Base-by-base conservation (phyloP, 2,797 vertebrate genomes). In the Silurus aristotelis region DNA sequence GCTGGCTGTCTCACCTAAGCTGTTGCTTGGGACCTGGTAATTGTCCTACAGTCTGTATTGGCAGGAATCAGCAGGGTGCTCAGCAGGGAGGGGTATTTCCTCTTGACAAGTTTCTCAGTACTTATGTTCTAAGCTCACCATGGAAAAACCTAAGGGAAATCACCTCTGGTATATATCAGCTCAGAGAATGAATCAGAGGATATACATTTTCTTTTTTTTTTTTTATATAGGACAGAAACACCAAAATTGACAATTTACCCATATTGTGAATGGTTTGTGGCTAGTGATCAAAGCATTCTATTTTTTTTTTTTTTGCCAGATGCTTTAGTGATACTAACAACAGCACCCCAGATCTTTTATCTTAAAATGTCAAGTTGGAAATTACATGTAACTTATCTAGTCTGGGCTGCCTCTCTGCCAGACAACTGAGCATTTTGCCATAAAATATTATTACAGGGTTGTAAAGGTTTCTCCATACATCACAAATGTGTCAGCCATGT, bases 31-130 rank as follows among this genome's bases (percentile, higher is more conserved):
- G 92, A 91, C 87, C 38, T 78, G 84, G 86, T 89, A 91, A 94
- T 94, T 93, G 92, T 89, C 89, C 77, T 83, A 83, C 89, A 83
- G 91, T 92, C 90, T 87, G 88, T 87, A 89, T 88, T 89, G 91
- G 90, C 90, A 68, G 84, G 83, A 67, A 89, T 88, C 91, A 89
- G 89, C 87, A 78, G 87, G 91, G 90, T 87, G 85, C 84, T 80
- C 84, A 86, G 87, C 80, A 80, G 86, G 89, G 85, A 80, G 85
- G 58, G 88, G 90, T 84, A 86, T 91, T 91, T 87, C 83, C 86
- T 19, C 43, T 77, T 63, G 58, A 63, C 77, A 83, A 90, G 82
- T 85, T 75, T 87, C 46, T 66, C 60, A 82, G 87, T 75, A 87
- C 83, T 72, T 83, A 84, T 67, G 87, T 82, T 48, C 76, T 84